Conservation (phyloP, 2,113 vertebrate species). For the Platysteira castanea region DNA sequence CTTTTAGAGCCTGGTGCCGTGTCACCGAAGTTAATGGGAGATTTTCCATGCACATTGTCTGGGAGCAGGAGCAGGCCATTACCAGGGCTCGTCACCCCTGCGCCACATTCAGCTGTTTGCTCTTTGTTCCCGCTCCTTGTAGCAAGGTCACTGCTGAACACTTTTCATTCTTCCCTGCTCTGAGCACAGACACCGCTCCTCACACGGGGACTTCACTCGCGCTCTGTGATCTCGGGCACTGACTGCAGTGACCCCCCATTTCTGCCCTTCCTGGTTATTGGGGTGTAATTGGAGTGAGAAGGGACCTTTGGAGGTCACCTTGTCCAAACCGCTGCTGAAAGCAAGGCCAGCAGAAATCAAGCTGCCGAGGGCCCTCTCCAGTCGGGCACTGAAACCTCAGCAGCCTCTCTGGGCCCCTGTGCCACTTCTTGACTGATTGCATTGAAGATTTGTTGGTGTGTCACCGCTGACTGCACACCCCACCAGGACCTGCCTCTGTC, state of each 20-base stretch:
- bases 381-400: not conserved
- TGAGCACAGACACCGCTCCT: not conserved
- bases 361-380: conserved; percentile 25
- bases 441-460: accelerated
- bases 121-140: conserved; percentile 56
- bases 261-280: not conserved
- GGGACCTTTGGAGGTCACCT: not conserved
- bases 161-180: conserved; percentile 26
- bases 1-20: conserved; percentile 56
- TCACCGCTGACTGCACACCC: accelerated
- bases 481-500: not conserved
- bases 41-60: conserved; percentile 60
- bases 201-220: not conserved
- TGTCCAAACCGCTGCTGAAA: not conserved
- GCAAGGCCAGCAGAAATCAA: conserved; percentile 6
- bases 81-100: conserved; percentile 55
- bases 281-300: not conserved
- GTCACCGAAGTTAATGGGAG: conserved; percentile 64
- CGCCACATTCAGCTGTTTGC: conserved; percentile 47
- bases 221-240: not conserved
- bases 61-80: conserved; percentile 49
- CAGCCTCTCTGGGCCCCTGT: not conserved
- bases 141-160: conserved; percentile 57
- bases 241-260: not conserved
- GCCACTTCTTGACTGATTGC: not conserved